phyloP scores from a whole-genome alignment of 2,888 invertebrate species.

The Nezara viridula region DNA sequence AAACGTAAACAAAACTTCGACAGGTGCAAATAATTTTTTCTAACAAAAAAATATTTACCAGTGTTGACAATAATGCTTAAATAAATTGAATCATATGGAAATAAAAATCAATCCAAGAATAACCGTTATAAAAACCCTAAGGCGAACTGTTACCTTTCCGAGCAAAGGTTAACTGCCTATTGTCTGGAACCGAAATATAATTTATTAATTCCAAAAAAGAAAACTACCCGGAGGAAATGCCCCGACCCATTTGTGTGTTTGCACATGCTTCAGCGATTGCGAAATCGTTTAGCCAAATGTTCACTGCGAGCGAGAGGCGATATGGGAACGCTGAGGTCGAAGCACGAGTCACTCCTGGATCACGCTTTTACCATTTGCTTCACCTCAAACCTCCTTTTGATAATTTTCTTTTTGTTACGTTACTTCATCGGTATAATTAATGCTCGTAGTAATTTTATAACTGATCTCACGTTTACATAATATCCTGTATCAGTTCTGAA shows the following conservation, averaged over 20 bases:
- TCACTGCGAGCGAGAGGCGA: not conserved
- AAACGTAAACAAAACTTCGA: too few relatives aligned
- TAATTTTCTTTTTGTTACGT: not conserved
- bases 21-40: too few relatives aligned
- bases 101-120: not conserved
- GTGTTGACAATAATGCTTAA: not conserved
- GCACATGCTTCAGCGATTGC: not conserved
- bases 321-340: not conserved
- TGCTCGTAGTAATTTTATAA: not conserved
- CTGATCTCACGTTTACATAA: slow-evolving; percentile 11
- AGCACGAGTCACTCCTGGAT: not conserved
- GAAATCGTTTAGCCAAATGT: not conserved
- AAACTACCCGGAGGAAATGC: not conserved
- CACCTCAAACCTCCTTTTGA: not conserved
- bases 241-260: slow-evolving; percentile 7
- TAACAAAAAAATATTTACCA: too few relatives aligned
- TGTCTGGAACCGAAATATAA: not conserved
- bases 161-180: slow-evolving; percentile 13
- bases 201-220: slow-evolving; percentile 20
- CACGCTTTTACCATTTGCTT: slow-evolving; percentile 17
- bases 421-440: slow-evolving; percentile 21
- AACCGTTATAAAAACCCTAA: not conserved
- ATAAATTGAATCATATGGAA: not conserved
- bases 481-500: not conserved
- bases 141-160: not conserved